Evolutionary conservation across 2,888 invertebrate genomes (phyloP).

Genomic region (Heliconius ethilla): DNA sequence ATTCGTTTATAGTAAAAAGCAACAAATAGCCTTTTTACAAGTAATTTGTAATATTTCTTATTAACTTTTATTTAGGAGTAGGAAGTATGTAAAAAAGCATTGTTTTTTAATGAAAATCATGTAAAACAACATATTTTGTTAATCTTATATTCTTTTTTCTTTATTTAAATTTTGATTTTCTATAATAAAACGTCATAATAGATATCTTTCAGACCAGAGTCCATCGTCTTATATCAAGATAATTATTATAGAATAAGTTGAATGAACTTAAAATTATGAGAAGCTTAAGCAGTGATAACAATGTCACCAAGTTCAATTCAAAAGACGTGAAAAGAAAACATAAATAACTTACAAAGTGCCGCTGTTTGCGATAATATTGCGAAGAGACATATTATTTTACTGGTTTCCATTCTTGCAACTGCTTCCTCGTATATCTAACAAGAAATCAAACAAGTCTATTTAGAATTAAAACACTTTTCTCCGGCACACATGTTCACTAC

Average conservation of each 20-base stretch:
- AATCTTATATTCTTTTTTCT: not conserved
- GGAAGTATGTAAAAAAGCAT: not conserved
- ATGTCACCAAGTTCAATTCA: constrained; percentile 33
- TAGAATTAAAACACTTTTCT: constrained; percentile 68
- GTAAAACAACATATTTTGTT: not conserved
- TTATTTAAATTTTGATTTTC: not conserved
- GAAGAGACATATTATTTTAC: constrained; percentile 67
- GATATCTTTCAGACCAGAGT: not conserved
- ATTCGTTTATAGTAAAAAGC: not conserved
- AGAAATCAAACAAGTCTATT: constrained; percentile 73
- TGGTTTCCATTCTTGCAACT: constrained; percentile 70
- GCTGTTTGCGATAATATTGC: constrained; percentile 68
- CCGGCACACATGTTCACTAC: constrained; percentile 77
- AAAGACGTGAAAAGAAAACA: constrained; percentile 30
- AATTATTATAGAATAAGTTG: constrained; percentile 49
- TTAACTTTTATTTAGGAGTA: not conserved
- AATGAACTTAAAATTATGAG: constrained; percentile 52
- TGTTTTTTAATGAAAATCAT: not conserved
- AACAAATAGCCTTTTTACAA: not conserved
- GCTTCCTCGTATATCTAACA: constrained; percentile 70
- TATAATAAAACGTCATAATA: not conserved
- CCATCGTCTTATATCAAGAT: not conserved
- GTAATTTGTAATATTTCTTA: not conserved
- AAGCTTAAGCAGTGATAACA: constrained; percentile 40
- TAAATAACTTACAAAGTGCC: constrained; percentile 70